These are phyloP conservation scores for Nothura maculosa DNA, from an alignment of 2,797 vertebrate genomes.

Conservation along the genomic window DNA sequence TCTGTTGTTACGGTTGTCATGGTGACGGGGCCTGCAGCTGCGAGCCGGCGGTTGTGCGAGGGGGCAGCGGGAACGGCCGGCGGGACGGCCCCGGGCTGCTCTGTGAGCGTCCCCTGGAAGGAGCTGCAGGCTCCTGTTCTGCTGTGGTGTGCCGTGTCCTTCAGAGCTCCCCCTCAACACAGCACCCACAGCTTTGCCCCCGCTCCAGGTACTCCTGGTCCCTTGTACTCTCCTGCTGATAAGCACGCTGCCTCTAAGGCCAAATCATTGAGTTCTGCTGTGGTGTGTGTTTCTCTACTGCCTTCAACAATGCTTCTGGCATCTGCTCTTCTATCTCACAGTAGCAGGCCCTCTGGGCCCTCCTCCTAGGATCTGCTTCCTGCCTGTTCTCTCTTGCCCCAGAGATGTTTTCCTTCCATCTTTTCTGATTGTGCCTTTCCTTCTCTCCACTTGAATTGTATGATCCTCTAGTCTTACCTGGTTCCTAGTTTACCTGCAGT, in stretches of 20 bases:
- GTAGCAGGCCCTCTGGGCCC: background rate
- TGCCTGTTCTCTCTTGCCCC: background rate
- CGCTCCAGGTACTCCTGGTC: background rate
- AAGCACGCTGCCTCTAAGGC: background rate
- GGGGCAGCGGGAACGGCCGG: rapidly evolving
- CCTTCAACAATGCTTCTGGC: background rate
- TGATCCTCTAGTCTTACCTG: background rate
- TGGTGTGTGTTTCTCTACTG: background rate
- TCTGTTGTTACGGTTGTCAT: rapidly evolving
- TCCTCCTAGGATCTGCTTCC: background rate
- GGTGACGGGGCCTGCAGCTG: rapidly evolving
- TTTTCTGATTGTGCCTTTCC: background rate
- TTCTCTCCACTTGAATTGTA: background rate
- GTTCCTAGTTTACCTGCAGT: background rate
- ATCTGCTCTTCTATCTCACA: background rate
- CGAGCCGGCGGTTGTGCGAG: rapidly evolving
- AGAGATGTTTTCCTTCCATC: background rate
- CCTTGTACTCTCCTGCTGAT: background rate
- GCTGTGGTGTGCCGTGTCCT: background rate
- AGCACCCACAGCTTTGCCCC: background rate
- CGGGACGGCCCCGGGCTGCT: rapidly evolving
- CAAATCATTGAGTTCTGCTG: background rate
- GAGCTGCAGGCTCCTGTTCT: rapidly evolving
- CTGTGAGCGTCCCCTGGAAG: background rate
- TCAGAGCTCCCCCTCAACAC: background rate